Evolutionary conservation across 2,113 vertebrate genomes (phyloP), one percentile per base, ranked within the genome.

Genomic region (Pontoporia blainvillei): DNA sequence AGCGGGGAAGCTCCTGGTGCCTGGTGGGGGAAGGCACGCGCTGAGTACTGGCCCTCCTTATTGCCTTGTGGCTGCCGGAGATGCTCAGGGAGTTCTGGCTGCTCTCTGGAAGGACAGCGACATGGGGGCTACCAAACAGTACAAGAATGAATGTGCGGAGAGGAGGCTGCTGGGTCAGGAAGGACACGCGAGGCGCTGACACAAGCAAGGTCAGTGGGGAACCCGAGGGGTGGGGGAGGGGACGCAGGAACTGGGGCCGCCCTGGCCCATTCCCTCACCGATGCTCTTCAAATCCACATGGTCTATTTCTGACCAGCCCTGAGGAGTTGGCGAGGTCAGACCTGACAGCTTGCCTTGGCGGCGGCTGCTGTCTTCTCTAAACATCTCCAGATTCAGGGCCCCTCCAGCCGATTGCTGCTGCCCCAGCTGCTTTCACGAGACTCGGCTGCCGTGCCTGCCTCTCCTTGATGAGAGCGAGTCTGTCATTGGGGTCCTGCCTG

Each of bases 391-490:
- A 81, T 61, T 84, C 44, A 52, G 41, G 57, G 54, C 44, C 44
- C n/a, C 81, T 97, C 93, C 86, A 29, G 15, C 75, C 11, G 82
- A 71, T n/a, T 27, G 84, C 62, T 97, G 57, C 89, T 34, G 59
- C 91, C 73, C 66, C 82, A 49, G 84, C 84, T 15, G 59, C 82
- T 79, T 97, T 95, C 95, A 91, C 29, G 21, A 92, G 91, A 85
- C 89, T 94, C 69, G 96, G 89, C 96, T 90, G 96, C 96, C 59
- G 52, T 96, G 88, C 92, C 91, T 95, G 86, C 6, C 83, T 75
- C 67, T 83, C 36, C 21, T 81, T 82, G 25, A n/a, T 21, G 54
- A 96, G 76, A 96, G 66, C 90, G 71, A 57, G 78, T 86, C 94
- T 87, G 86, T 83, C 90, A 85, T 90, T 82, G 89, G 90, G 89